These are phyloP conservation scores for Beris chalybata DNA, from an alignment of 2,888 invertebrate genomes.

Conservation along the genomic window DNA sequence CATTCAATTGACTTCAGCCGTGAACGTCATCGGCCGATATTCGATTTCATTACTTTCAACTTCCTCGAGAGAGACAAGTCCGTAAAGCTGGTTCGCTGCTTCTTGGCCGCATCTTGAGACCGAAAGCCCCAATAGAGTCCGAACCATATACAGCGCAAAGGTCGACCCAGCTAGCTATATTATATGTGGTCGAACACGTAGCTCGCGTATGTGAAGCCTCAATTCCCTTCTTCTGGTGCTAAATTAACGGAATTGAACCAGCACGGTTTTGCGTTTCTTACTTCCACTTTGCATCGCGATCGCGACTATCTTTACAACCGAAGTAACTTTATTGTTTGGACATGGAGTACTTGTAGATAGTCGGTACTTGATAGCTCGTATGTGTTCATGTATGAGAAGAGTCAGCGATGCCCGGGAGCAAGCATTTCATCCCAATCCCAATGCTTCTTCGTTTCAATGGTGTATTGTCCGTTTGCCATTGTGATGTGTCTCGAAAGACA, in stretches of 20 bases:
- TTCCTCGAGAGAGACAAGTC: constrained; percentile 33
- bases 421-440: constrained; percentile 23
- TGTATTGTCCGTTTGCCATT: constrained; percentile 19
- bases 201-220: background rate
- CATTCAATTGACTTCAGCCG: constrained; percentile 36
- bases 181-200: too few relatives aligned
- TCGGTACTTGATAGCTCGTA: background rate
- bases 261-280: constrained; percentile 35
- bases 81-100: constrained; percentile 22
- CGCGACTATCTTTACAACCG: constrained; percentile 16
- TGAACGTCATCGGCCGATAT: constrained; percentile 35
- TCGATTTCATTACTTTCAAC: constrained; percentile 37
- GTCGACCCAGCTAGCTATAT: too few relatives aligned
- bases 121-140: background rate
- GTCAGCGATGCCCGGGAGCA: constrained; percentile 23
- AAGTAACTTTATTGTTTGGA: constrained; percentile 23
- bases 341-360: constrained; percentile 3
- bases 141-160: background rate
- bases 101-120: constrained; percentile 1
- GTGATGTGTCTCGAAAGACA: constrained; percentile 28
- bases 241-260: constrained; percentile 36
- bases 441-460: background rate
- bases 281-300: constrained; percentile 34
- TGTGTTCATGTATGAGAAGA: background rate
- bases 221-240: constrained; percentile 26